Evolutionary conservation across 2,888 invertebrate genomes (phyloP).

Genomic region (Thereva nobilitata): DNA sequence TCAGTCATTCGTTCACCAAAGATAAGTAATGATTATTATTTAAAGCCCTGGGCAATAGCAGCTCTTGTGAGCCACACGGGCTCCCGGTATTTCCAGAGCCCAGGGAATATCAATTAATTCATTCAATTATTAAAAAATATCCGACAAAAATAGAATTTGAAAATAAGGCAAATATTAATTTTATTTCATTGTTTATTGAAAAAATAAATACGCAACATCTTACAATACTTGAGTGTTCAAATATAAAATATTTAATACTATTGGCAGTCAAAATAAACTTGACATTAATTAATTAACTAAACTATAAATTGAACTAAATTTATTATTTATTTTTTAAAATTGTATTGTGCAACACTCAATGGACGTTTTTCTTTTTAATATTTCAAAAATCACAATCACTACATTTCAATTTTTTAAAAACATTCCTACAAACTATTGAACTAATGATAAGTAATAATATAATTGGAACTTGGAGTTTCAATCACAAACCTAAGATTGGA

Average conservation of each 20-base stretch:
- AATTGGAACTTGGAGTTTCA: too few relatives aligned
- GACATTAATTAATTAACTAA: constrained; percentile 3
- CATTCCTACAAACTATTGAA: not conserved
- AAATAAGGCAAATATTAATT: too few relatives aligned
- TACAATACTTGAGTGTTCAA: not conserved
- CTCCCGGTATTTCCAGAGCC: too few relatives aligned
- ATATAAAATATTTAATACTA: not conserved
- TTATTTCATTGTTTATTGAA: constrained; percentile 7
- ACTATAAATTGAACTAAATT: constrained; percentile 8
- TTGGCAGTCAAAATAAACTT: constrained; percentile 24
- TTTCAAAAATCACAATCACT: constrained; percentile 9
- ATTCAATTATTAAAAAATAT: too few relatives aligned
- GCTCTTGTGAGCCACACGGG: too few relatives aligned
- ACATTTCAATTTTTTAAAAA: constrained; percentile 9
- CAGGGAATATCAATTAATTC: too few relatives aligned
- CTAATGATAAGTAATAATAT: too few relatives aligned
- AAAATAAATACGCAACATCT: constrained; percentile 22
- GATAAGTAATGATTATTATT: too few relatives aligned
- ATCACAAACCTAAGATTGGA: too few relatives aligned
- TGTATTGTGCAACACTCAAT: constrained; percentile 23
- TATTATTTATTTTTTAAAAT: constrained; percentile 2
- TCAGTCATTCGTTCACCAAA: too few relatives aligned
- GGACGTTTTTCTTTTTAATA: constrained; percentile 18
- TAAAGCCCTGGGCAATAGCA: too few relatives aligned
- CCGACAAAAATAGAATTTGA: too few relatives aligned